A percentile compares a stretch with the other conserved stretches of the same genome.
Conservation (phyloP, 2,113 vertebrate species). For the Dasyprocta punctata region DNA sequence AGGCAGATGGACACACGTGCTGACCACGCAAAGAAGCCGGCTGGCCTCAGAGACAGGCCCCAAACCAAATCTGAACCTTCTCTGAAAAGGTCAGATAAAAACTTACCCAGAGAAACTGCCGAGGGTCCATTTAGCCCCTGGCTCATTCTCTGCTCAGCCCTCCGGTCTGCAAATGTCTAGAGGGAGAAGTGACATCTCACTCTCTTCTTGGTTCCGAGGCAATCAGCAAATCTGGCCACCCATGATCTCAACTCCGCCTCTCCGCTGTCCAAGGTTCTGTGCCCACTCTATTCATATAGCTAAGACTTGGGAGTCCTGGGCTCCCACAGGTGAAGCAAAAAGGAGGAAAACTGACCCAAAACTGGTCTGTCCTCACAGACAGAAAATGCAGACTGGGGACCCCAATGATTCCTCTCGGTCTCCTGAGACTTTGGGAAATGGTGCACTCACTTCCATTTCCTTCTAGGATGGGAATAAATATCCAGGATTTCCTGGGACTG, state of each 20-base stretch:
- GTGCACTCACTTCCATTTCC: background rate
- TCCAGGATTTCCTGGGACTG: background rate
- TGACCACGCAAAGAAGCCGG: background rate
- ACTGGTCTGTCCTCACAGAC: background rate
- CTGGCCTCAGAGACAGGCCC: background rate
- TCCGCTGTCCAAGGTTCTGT: background rate
- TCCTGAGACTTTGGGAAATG: background rate
- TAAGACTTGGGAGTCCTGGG: background rate
- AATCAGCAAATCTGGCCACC: background rate
- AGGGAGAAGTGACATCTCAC: background rate
- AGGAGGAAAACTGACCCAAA: background rate
- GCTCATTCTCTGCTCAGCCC: background rate
- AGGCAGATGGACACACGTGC: fast-evolving
- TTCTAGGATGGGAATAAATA: background rate
- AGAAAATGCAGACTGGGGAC: background rate
- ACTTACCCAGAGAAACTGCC: background rate
- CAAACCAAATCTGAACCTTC: background rate
- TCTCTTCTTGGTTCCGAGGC: background rate
- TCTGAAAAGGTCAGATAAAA: constrained; percentile 45
- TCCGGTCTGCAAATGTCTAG: background rate
- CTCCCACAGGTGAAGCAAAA: background rate
- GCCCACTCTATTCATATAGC: background rate
- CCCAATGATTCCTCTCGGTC: background rate
- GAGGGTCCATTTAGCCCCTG: background rate
- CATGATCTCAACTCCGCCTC: background rate